These are phyloP conservation scores for Euthynnus affinis DNA, from an alignment of 2,797 vertebrate species.

Conservation along the genomic window DNA sequence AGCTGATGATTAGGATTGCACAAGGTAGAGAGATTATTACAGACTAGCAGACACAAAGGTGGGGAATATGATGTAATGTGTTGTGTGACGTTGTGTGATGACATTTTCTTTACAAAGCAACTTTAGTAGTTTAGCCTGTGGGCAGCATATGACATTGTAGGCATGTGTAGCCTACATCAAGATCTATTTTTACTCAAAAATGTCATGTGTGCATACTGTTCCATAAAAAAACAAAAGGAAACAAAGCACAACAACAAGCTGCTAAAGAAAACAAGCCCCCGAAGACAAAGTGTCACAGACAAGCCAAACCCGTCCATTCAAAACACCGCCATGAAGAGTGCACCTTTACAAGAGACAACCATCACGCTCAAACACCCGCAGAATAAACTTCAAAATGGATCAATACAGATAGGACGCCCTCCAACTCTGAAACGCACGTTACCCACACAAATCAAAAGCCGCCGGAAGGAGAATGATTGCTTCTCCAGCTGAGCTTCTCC, in stretches of 20 bases:
- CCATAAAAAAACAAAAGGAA: constrained; percentile 2
- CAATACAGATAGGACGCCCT: background rate
- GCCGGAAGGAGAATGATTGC: background rate
- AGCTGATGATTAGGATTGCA: constrained; percentile 28
- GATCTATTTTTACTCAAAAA: constrained; percentile 70
- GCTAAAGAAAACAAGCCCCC: background rate
- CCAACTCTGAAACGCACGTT: background rate
- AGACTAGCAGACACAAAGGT: background rate
- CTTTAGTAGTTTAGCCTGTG: background rate
- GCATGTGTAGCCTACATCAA: constrained; percentile 53
- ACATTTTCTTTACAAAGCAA: constrained; percentile 16
- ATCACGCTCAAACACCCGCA: background rate
- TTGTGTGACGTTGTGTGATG: constrained; percentile 19
- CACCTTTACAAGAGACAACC: constrained; percentile 8
- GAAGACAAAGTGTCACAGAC: constrained; percentile 17
- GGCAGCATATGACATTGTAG: constrained; percentile 52
- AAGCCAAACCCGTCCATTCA: constrained; percentile 6
- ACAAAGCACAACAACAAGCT: constrained; percentile 7
- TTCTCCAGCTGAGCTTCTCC: constrained; percentile 7
- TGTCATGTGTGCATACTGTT: constrained; percentile 34
- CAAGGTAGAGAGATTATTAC: constrained; percentile 27
- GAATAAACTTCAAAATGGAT: constrained; percentile 1
- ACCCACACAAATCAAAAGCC: background rate
- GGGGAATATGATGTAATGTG: too few species aligned
- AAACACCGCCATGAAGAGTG: constrained; percentile 15